Evolutionary conservation across 2,888 invertebrate genomes (phyloP).

Genomic region (Lycia hirtaria): DNA sequence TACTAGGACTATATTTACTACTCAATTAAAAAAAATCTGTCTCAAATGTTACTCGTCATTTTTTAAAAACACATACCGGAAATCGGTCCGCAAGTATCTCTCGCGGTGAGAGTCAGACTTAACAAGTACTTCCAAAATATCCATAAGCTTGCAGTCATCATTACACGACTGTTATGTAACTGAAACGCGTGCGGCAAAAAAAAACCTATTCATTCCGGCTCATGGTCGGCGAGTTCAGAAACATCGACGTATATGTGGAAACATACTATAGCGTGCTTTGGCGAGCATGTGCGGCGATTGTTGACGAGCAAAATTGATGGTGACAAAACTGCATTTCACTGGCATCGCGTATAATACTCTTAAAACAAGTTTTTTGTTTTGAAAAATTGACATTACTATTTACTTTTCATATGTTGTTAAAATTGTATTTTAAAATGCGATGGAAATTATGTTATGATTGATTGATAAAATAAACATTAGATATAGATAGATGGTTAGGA

Average conservation of each 20-base stretch:
- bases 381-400: no score
- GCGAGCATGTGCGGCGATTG: constrained; percentile 34
- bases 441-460: no score
- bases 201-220: constrained; percentile 44
- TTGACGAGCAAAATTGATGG: constrained; percentile 26
- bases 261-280: constrained; percentile 29
- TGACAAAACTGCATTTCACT: no score
- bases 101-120: no score
- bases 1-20: background rate
- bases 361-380: no score
- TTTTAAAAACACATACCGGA: constrained; percentile 7
- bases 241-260: constrained; percentile 41
- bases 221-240: constrained; percentile 47
- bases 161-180: constrained; percentile 35
- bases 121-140: constrained; percentile 17
- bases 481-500: no score
- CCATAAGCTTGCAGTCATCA: constrained; percentile 33
- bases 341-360: no score
- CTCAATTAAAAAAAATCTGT: background rate
- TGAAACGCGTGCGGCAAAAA: constrained; percentile 36
- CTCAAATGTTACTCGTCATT: constrained; percentile 1
- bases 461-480: no score
- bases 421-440: no score
- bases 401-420: no score
- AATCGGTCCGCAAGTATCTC: constrained; percentile 23